Evolutionary conservation across 2,888 invertebrate species (phyloP).

Genomic region (Tigriopus californicus): DNA sequence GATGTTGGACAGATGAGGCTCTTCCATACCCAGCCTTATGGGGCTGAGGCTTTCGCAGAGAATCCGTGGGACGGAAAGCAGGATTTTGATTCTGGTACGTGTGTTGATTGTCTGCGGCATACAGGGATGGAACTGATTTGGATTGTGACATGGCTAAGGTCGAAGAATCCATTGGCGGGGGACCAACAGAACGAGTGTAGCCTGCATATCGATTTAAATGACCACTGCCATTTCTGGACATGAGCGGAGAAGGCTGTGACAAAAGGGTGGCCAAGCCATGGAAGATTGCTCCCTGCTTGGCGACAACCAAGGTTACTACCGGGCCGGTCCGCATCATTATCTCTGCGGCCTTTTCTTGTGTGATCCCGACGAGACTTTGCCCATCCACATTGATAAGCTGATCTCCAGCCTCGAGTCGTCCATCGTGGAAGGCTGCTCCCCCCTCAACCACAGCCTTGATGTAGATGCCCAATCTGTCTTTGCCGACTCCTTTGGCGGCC

Average conservation of each 20-base stretch:
- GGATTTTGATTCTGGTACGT: constrained; percentile 1
- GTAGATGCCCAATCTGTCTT: constrained; percentile 65
- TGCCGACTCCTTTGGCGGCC: constrained; percentile 54
- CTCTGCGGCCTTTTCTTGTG: constrained; percentile 69
- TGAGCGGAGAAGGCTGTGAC: constrained; percentile 21
- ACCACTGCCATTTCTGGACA: constrained; percentile 2
- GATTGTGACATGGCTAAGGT: not conserved
- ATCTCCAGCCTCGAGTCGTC: constrained; percentile 85
- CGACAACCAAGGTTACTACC: constrained; percentile 81
- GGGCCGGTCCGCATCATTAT: constrained; percentile 84
- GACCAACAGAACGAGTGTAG: not conserved
- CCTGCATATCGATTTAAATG: constrained; percentile 2
- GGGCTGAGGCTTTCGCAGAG: not conserved
- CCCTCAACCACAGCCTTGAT: constrained; percentile 95
- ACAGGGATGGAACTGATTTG: not conserved
- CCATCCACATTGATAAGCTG: constrained; percentile 92
- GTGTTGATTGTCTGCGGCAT: not conserved
- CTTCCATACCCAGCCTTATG: not conserved
- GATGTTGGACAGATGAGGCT: not conserved
- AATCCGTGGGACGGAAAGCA: not conserved
- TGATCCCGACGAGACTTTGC: constrained; percentile 64
- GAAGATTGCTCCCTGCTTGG: constrained; percentile 90
- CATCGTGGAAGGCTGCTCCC: constrained; percentile 67
- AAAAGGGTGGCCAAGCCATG: constrained; percentile 76
- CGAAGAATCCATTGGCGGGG: not conserved